Conservation (phyloP, 2,113 vertebrate genomes). For the Phocoena sinus region DNA sequence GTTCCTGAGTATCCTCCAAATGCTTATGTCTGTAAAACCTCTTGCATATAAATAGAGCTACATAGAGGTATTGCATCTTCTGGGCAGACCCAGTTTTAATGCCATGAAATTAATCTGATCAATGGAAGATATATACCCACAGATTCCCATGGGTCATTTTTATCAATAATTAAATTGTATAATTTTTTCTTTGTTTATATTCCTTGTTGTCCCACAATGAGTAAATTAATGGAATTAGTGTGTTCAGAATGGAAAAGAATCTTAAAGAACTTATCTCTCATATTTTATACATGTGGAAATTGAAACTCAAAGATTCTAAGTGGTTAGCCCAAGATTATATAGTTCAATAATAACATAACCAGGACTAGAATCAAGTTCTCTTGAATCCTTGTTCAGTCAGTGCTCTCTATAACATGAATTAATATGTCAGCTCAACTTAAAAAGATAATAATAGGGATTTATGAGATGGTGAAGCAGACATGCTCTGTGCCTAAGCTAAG, state of each 20-base stretch:
- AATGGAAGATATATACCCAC: background rate
- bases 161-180: constrained; percentile 1
- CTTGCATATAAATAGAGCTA: background rate
- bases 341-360: background rate
- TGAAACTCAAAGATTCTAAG: background rate
- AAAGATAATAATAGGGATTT: background rate
- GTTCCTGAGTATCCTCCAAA: background rate
- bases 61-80: background rate
- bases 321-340: background rate
- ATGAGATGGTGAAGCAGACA: background rate
- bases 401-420: background rate
- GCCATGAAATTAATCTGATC: background rate
- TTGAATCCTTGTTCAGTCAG: background rate
- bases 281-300: background rate
- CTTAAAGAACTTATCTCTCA: background rate
- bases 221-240: background rate
- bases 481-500: background rate
- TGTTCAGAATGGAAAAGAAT: constrained; percentile 2
- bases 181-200: constrained; percentile 5
- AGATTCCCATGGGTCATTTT: background rate
- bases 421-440: background rate
- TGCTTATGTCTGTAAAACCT: background rate
- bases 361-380: background rate
- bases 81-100: background rate
- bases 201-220: background rate